Evolutionary conservation across 30 jellyfish, hydroid and myxozoan genomes (phyloP).

Genomic region (Clytia hemisphaerica): DNA sequence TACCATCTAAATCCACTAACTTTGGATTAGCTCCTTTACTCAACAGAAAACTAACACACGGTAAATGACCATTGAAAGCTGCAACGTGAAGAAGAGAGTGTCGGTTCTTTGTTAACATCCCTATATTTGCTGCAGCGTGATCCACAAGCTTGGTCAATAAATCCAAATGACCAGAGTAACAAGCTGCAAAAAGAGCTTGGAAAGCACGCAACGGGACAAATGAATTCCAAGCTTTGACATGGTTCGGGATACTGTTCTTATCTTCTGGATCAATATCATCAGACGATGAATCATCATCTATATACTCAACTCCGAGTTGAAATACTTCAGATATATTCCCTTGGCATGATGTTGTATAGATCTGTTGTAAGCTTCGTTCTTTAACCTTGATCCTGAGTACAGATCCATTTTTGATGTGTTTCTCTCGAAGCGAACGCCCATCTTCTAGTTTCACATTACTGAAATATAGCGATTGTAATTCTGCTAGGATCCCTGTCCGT

Average conservation of each 20-base stretch:
- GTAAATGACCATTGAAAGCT: slow-evolving; percentile 15
- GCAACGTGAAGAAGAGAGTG: slow-evolving; percentile 29
- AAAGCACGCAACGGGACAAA: slow-evolving; percentile 17
- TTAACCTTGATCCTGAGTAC: not conserved
- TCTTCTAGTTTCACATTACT: slow-evolving; percentile 8
- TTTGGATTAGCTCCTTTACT: slow-evolving; percentile 6
- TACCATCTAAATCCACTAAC: slow-evolving; percentile 14
- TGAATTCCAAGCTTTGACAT: slow-evolving; percentile 1
- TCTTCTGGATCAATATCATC: not conserved
- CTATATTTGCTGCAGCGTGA: not conserved
- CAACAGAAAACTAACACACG: slow-evolving; percentile 19
- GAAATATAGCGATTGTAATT: not conserved
- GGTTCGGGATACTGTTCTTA: too few relatives aligned
- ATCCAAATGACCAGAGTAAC: slow-evolving; percentile 12
- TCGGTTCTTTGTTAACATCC: slow-evolving; percentile 10
- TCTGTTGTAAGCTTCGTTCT: slow-evolving; percentile 4
- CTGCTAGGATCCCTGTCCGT: slow-evolving; percentile 8
- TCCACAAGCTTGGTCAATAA: slow-evolving; percentile 7
- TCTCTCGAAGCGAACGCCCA: not conserved
- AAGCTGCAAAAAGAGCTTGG: slow-evolving; percentile 3
- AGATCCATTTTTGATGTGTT: slow-evolving; percentile 1
- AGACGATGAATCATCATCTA: not conserved
- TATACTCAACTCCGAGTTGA: not conserved
- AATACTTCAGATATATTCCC: not conserved
- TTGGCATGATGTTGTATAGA: not conserved